Evolutionary conservation across 2,888 invertebrate genomes (phyloP), one percentile per base, ranked within the genome.

Genomic region (Hemicrepidius hirtus): DNA sequence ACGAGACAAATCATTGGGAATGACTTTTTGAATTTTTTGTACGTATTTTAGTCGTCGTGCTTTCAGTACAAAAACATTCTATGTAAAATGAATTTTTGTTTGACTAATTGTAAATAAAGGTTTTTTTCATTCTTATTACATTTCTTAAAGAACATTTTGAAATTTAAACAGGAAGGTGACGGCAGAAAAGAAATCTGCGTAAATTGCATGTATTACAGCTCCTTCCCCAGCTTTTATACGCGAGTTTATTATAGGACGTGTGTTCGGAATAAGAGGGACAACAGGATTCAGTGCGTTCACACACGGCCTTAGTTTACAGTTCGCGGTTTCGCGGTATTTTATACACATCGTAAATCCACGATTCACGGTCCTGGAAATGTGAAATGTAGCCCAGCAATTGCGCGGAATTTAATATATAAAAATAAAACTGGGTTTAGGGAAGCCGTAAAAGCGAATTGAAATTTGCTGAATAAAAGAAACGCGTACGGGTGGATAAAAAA

Each of bases 401-500:
- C 67, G 40, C 32, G 37, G 65, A 73, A 73, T 73, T 73, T 66
- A 73, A 70, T 73, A 73, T 73, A 68, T 69, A 68, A 73, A 73
- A 73, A 69, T 68, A 68, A 73, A 68, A 73, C 65, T 73, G 68
- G 72, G 68, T 44, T 72, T 72, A 68, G 68, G 66, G 57, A 72
- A 62, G 68, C 49, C 46, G 63, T 68, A 72, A 68, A 72, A 68
- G 62, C 37, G 72, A 72, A 72, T 72, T 67, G 72, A 72, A 72
- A 72, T 72, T 72, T 72, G 57, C 44, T 46, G 67, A 63, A 72
- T 59, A 63, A 67, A 57, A 67, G 67, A 62, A 67, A 62, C 32
- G 46, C 21, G 41, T 21, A 50, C 35, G 24, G 32, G 28, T 20
- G 57, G 57, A 67, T 67, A 44, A 67, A 46, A 66, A 67, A 59